A percentile compares a stretch with the other conserved stretches of the same genome.
phyloP scores from a whole-genome alignment of 2,113 vertebrate species.

The Alethe diademata region DNA sequence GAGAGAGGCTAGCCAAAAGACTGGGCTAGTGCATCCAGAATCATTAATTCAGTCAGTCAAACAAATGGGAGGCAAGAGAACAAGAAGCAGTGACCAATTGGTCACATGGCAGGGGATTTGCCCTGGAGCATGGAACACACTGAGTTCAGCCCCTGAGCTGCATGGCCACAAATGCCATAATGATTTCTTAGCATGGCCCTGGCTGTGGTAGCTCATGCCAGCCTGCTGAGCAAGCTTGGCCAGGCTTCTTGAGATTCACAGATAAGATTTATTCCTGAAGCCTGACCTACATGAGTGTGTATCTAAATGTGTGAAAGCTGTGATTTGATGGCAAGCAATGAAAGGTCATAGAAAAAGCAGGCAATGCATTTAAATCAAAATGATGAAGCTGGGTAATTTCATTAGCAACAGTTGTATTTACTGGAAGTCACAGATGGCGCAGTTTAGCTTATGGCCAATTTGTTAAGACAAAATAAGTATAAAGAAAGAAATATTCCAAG shows the following conservation, averaged over 20 bases:
- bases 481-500: constrained; percentile 84
- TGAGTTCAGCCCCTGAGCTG: constrained; percentile 78
- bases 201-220: constrained; percentile 80
- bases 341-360: constrained; percentile 93
- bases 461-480: constrained; percentile 85
- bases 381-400: constrained; percentile 98
- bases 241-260: constrained; percentile 77
- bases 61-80: constrained; percentile 81
- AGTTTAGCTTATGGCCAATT: constrained; percentile 85
- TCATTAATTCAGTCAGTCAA: constrained; percentile 78
- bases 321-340: constrained; percentile 87
- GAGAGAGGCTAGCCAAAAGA: constrained; percentile 56
- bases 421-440: constrained; percentile 90
- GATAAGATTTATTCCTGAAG: constrained; percentile 93
- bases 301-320: constrained; percentile 91
- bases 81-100: constrained; percentile 84
- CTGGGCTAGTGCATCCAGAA: constrained; percentile 57
- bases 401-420: constrained; percentile 96
- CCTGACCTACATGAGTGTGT: constrained; percentile 96
- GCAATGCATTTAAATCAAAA: constrained; percentile 90
- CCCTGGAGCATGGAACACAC: constrained; percentile 83
- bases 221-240: constrained; percentile 88
- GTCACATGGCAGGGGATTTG: constrained; percentile 84
- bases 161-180: constrained; percentile 76
- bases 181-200: constrained; percentile 72